Conservation (phyloP, 2,113 vertebrate species). For the Periophthalmus modestus region DNA sequence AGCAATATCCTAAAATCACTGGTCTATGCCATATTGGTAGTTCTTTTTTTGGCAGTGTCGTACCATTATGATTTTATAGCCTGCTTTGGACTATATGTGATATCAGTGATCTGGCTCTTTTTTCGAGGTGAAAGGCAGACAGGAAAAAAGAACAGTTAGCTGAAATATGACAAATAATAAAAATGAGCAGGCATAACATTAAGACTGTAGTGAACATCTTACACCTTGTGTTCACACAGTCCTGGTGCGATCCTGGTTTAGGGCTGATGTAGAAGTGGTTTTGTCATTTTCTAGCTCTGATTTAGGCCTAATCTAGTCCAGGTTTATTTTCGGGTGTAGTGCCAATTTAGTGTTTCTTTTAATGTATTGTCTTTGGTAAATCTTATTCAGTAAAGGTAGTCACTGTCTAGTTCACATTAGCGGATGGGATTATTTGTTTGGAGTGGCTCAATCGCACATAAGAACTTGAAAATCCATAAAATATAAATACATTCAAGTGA, state of each 20-base stretch:
- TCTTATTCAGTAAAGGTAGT: too few species aligned
- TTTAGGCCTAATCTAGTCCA: too few species aligned
- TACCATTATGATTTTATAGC: constrained; percentile 89
- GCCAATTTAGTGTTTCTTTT: too few species aligned
- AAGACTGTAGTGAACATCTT: too few species aligned
- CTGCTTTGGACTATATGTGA: constrained; percentile 87
- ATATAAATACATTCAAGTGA: too few species aligned
- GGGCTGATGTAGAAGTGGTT: not conserved
- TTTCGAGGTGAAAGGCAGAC: constrained; percentile 74
- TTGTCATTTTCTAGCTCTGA: too few species aligned
- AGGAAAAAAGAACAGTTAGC: constrained; percentile 68
- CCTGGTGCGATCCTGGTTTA: not conserved
- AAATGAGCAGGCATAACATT: not conserved
- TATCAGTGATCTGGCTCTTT: constrained; percentile 87
- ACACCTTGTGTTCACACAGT: not conserved
- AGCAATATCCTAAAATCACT: constrained; percentile 77
- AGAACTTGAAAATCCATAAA: too few species aligned
- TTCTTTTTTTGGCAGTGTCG: constrained; percentile 83
- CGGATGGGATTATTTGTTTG: too few species aligned
- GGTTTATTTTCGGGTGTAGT: too few species aligned
- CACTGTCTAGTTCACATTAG: too few species aligned
- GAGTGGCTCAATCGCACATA: too few species aligned
- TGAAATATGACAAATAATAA: constrained; percentile 7
- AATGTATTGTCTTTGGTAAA: too few species aligned
- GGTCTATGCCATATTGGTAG: constrained; percentile 77